Base-by-base conservation (phyloP, 1,140 invertebrate species). In the Heliconius congener region DNA sequence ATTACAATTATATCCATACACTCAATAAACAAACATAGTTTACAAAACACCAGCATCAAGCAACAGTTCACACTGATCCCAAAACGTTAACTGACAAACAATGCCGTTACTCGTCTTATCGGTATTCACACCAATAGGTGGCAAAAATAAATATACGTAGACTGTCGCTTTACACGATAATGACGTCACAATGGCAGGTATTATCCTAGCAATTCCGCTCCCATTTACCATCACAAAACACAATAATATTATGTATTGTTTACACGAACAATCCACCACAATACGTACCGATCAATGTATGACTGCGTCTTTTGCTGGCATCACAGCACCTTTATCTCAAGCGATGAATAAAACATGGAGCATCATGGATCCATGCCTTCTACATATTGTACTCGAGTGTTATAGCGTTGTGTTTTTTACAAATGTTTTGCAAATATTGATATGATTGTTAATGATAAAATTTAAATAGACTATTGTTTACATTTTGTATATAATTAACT, bases 291-390 rank as follows among this genome's bases (percentile, higher is more conserved):
- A 87, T 90, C 88, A 88, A 91, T 87, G 87, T 83, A 88, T 87
- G 85, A 88, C 85, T 84, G 78, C 81, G 79, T 83, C 80, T 85
- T 81, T 77, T 52, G 50, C 71, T 88, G 82, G 81, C 82, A 84
- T 60, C 55, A 76, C 85, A 87, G 50, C 50, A 52, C 89, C 89
- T 88, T 88, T 90, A 90, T 90, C 84, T 92, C 77, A 79, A 39
- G 79, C 73, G 55, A 86, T 92, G 90, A 92, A 92, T 92, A 90
- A 91, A 89, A 90, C 91, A 92, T 92, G 70, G 57, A 77, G 80
- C 84, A 86, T 90, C 85, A 85, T 88, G 85, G 86, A 87, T 86
- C 79, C 83, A 84, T 82, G 77, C 77, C 84, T 86, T 87, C 86
- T 83, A 84, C 86, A 85, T 86, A 82, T 85, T 72, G 71, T 81